A percentile compares a stretch with the other conserved stretches of the same genome.
These are phyloP conservation scores for Dendronephthya gigantea DNA, from an alignment of 64 coral and sea anemone genomes.

Conservation along the genomic window DNA sequence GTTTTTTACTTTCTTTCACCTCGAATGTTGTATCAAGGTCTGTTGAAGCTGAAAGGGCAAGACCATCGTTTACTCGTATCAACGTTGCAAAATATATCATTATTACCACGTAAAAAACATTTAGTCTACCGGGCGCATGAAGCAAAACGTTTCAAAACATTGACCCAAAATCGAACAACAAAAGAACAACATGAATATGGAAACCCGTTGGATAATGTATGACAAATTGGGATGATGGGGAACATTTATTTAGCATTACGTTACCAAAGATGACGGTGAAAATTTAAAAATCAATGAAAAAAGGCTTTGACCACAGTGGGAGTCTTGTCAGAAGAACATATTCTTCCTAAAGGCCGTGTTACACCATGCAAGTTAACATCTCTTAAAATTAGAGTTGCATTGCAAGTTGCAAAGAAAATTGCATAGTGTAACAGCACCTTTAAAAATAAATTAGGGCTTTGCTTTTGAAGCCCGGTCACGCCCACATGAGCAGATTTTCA, in stretches of 20 bases:
- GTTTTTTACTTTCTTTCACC: slow-evolving; percentile 13
- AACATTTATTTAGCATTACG: too few species aligned
- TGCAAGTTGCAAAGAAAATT: too few species aligned
- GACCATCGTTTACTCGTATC: slow-evolving; percentile 6
- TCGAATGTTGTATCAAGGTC: slow-evolving; percentile 3
- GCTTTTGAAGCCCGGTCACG: too few species aligned
- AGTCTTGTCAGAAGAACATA: too few species aligned
- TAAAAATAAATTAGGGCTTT: too few species aligned
- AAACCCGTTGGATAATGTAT: neutral
- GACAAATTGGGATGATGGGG: neutral
- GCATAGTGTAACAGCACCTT: too few species aligned
- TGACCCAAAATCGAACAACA: neutral
- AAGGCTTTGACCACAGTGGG: too few species aligned
- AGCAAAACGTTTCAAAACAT: neutral
- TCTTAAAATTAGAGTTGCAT: too few species aligned
- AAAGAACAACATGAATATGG: neutral
- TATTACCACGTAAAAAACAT: neutral
- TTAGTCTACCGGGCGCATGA: neutral
- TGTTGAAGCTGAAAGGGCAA: slow-evolving; percentile 10
- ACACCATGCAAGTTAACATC: too few species aligned
- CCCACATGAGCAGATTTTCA: too few species aligned
- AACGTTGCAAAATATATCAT: slow-evolving; percentile 19
- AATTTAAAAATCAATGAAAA: too few species aligned
- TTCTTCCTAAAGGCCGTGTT: too few species aligned
- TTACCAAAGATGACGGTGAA: neutral